Evolutionary conservation across 2,113 vertebrate species (phyloP).

Genomic region (Piliocolobus tephrosceles): DNA sequence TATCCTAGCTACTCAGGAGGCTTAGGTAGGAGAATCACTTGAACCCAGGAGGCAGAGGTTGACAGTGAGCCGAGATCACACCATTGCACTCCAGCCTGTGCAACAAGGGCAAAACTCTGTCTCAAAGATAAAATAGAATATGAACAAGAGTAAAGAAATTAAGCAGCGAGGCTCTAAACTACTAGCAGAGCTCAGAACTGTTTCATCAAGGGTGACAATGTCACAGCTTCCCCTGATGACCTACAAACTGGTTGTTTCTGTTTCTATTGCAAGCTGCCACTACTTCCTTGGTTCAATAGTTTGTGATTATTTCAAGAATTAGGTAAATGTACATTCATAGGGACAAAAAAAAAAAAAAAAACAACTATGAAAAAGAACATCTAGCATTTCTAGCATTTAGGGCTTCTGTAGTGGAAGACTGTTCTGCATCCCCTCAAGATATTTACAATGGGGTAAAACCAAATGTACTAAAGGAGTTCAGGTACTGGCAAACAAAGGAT

Average conservation of each 20-base stretch:
- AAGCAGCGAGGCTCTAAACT: not conserved
- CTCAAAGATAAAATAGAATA: no score
- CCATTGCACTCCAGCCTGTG: no score
- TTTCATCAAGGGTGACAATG: not conserved
- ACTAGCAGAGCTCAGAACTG: not conserved
- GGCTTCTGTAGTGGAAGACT: not conserved
- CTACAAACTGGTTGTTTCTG: not conserved
- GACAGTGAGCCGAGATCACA: no score
- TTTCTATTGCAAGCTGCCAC: not conserved
- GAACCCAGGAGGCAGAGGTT: no score
- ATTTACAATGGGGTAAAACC: not conserved
- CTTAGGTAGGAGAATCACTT: no score
- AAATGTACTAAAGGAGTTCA: not conserved
- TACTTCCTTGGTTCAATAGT: not conserved
- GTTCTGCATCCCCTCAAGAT: not conserved
- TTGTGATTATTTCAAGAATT: not conserved
- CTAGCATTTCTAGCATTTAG: not conserved
- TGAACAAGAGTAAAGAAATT: not conserved
- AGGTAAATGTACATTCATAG: not conserved
- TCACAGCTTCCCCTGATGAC: not conserved
- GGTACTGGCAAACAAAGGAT: not conserved
- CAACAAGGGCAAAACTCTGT: no score
- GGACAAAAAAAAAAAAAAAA: not conserved
- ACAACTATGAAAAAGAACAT: accelerated
- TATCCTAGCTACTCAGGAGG: no score